Base-by-base conservation (phyloP, 37 sponge, comb jelly and placozoan species). In the Eunapius fragilis region DNA sequence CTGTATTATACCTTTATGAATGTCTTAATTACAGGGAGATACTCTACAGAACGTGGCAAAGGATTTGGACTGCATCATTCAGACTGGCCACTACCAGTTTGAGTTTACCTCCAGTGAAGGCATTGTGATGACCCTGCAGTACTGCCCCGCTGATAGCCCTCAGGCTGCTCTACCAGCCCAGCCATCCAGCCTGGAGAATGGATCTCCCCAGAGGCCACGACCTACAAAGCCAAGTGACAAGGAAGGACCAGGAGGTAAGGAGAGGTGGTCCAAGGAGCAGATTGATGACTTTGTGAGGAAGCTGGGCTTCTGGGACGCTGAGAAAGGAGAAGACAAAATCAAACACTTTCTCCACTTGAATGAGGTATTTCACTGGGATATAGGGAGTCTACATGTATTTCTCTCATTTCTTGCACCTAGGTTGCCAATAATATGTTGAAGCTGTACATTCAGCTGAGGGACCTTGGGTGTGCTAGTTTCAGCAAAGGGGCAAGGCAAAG, bases 231-330 rank as follows among this genome's bases (percentile, higher is more conserved):
- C 37, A 49, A n/a, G 23, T 24, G 24, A 24, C 81, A 49, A 67
- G 30, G 58, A 49, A 9, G 25, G 31, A 69, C 26, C n/a, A 30
- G 30, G n/a, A n/a, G n/a, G 23, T 32, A n/a, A 88, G 84, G 34
- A 69, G 50, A 23, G 19, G 2, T 88, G 89, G 95, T 82, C 74
- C 41, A 80, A 35, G 17, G 91, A 91, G 34, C 91, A 91, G 72
- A 92, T 95, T 85, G 86, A 87, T 72, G 96, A 95, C 37, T 95
- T 95, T 87, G 93, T 93, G 71, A 86, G 96, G 70, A 95, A 92
- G 80, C 81, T 95, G 22, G 96, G 96, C 27, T 95, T 95, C 69
- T 68, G 92, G 50, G 93, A 93, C 30, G 71, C 72, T 13, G 88
- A 87, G 47, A 81, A 81, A 74, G 90, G 83, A 34, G 88, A 79